Conservation (phyloP, 2,888 invertebrate genomes). For the Cheilosia vernalis region DNA sequence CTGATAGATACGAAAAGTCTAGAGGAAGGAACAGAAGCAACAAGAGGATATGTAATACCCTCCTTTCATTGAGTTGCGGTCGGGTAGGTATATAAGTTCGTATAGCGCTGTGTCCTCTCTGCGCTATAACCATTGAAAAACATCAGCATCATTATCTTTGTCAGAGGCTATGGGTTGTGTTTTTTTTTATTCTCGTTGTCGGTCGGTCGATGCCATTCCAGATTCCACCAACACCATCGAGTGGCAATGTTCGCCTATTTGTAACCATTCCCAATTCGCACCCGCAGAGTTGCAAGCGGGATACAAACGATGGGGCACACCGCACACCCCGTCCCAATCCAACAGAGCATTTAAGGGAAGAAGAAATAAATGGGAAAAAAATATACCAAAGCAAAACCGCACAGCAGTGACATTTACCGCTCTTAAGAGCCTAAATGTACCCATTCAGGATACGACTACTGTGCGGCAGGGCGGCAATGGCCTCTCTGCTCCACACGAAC, state of each 20-base stretch:
- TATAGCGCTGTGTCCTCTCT: conserved; percentile 27
- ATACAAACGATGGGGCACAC: conserved; percentile 30
- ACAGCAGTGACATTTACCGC: conserved; percentile 74
- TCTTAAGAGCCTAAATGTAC: conserved; percentile 72
- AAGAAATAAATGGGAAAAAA: conserved; percentile 18
- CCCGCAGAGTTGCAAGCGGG: conserved; percentile 63
- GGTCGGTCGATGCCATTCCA: conserved; percentile 20
- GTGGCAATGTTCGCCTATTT: conserved; percentile 70
- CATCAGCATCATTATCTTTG: conserved; percentile 69
- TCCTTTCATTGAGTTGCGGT: conserved; percentile 40
- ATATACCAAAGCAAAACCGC: conserved; percentile 50
- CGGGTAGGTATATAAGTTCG: background rate
- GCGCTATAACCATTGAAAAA: conserved; percentile 59
- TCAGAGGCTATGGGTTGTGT: conserved; percentile 44
- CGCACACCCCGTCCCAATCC: conserved; percentile 1
- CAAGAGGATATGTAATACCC: conserved; percentile 45
- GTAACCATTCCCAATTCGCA: conserved; percentile 70
- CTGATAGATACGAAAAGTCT: conserved; percentile 58
- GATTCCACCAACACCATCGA: conserved; percentile 23
- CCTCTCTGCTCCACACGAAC: conserved; percentile 38
- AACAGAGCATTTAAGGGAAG: conserved; percentile 45
- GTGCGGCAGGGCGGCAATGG: conserved; percentile 58
- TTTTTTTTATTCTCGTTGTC: conserved; percentile 11
- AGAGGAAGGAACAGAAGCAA: conserved; percentile 25
- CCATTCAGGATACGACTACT: conserved; percentile 68